These are phyloP conservation scores for Laticauda colubrina DNA, from an alignment of 2,113 vertebrate genomes.

Conservation along the genomic window DNA sequence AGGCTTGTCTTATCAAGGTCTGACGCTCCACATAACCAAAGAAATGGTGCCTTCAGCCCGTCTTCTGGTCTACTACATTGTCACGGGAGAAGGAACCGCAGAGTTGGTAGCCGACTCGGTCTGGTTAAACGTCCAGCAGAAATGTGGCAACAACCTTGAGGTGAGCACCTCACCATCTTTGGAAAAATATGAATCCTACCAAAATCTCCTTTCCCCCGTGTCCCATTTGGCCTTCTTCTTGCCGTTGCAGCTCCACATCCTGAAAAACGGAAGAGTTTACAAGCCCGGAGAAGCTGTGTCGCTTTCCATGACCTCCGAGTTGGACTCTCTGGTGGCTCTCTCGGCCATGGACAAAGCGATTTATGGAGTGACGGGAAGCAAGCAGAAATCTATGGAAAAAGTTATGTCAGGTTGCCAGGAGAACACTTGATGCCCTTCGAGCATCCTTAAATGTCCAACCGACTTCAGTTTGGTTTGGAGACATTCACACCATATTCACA, in stretches of 20 bases:
- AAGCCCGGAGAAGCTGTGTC: conserved; percentile 71
- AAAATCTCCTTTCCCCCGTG: background rate
- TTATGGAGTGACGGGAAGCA: conserved; percentile 68
- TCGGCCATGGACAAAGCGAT: conserved; percentile 80
- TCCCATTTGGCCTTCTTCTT: conserved; percentile 21
- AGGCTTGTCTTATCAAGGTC: conserved; percentile 61
- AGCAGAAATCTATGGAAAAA: conserved; percentile 70
- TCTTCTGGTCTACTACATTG: conserved; percentile 87
- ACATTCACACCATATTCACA: too few relatives aligned
- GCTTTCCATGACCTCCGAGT: conserved; percentile 69
- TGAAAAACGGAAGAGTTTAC: conserved; percentile 21
- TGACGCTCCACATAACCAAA: conserved; percentile 77
- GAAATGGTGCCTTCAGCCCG: conserved; percentile 89
- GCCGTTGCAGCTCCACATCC: conserved; percentile 72
- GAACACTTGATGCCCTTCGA: rapidly evolving
- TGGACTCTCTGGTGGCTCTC: conserved; percentile 78
- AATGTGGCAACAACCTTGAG: conserved; percentile 80
- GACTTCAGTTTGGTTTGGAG: background rate
- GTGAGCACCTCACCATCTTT: conserved; percentile 62
- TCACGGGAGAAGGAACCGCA: conserved; percentile 74
- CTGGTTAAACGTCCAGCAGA: conserved; percentile 83
- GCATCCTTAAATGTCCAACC: background rate
- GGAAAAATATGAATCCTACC: background rate
- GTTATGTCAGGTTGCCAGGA: conserved; percentile 55
- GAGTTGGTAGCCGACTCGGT: conserved; percentile 90